Conservation (phyloP, 2,113 vertebrate species). For the Neogobius melanostomus region DNA sequence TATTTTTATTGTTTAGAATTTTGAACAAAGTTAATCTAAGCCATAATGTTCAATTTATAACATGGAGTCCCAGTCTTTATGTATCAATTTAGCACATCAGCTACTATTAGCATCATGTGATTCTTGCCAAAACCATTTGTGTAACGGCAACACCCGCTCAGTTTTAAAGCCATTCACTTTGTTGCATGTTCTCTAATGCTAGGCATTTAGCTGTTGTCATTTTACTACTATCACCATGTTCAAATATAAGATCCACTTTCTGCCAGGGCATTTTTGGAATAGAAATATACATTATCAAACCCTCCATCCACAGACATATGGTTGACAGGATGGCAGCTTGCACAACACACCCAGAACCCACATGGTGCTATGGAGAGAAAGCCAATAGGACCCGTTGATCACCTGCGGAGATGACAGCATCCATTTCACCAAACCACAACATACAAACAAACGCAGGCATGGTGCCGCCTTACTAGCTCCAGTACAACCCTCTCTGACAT, state of each 20-base stretch:
- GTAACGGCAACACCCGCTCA: conserved; percentile 18
- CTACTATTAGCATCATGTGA: too few relatives aligned
- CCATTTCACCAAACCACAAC: conserved; percentile 57
- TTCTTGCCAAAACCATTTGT: not conserved
- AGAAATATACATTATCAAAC: not conserved
- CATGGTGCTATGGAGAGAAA: conserved; percentile 15
- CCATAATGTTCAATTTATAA: too few relatives aligned
- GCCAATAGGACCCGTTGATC: conserved; percentile 57
- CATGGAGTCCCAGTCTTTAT: too few relatives aligned
- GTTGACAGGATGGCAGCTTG: conserved; percentile 48
- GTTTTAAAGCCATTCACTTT: not conserved
- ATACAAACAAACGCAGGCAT: conserved; percentile 37
- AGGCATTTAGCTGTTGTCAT: not conserved
- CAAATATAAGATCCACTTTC: not conserved
- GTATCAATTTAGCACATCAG: too few relatives aligned
- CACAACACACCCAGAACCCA: conserved; percentile 38
- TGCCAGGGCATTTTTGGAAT: not conserved
- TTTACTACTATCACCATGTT: not conserved
- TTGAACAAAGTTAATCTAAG: too few relatives aligned
- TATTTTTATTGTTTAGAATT: too few relatives aligned
- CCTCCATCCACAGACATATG: conserved; percentile 35
- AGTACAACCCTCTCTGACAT: conserved; percentile 59
- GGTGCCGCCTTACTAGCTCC: conserved; percentile 46
- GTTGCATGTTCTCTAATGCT: not conserved
- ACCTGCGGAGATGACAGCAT: conserved; percentile 58